Percentiles rank a stretch among this genome's conserved stretches.
phyloP scores from a whole-genome alignment of 2,888 invertebrate genomes.

The Strigamia crassipes region DNA sequence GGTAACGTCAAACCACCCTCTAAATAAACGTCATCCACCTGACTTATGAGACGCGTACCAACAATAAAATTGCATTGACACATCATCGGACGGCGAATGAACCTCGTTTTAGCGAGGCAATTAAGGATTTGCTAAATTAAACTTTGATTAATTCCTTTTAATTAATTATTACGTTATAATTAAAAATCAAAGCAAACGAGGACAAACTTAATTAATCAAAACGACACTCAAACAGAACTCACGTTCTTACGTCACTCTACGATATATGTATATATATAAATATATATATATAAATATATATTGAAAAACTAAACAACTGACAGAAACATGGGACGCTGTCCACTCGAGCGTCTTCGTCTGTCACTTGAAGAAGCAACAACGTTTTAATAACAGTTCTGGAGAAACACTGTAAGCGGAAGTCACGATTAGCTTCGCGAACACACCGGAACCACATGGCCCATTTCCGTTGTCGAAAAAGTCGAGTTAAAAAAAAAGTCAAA shows the following conservation, averaged over 20 bases:
- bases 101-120: not conserved
- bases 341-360: not conserved
- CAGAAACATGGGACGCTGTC: not conserved
- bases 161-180: conserved; percentile 10
- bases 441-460: not conserved
- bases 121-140: not conserved
- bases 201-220: not conserved
- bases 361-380: not conserved
- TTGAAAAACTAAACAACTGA: not conserved
- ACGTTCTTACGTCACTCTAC: not conserved
- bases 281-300: too few species aligned
- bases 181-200: not conserved
- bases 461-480: not conserved
- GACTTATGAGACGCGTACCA: not conserved
- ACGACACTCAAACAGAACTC: not conserved
- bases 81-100: not conserved
- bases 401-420: not conserved
- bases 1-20: not conserved
- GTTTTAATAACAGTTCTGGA: not conserved
- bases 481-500: not conserved
- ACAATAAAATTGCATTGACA: conserved; percentile 4
- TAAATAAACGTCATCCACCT: not conserved
- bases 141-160: not conserved
- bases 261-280: too few species aligned
- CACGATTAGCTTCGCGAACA: not conserved